A percentile compares a stretch with the other conserved stretches of the same genome.
Conservation (phyloP, 92 coral and sea anemone genomes). For the Desmophyllum pertusum region DNA sequence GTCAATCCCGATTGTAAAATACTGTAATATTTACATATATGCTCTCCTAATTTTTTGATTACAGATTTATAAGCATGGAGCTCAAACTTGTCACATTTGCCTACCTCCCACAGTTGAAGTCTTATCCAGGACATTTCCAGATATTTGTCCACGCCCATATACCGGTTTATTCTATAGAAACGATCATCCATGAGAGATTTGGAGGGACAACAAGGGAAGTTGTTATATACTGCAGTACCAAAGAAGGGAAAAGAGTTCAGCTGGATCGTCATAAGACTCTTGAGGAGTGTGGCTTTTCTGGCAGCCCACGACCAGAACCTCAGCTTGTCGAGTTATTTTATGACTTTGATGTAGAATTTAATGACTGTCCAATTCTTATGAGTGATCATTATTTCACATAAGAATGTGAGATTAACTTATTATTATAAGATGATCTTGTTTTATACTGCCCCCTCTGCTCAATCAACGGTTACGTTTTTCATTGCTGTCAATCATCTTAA, state of each 20-base stretch:
- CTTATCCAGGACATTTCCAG: slow-evolving; percentile 94
- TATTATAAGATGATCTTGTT: not conserved
- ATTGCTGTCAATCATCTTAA: no score
- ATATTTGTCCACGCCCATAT: slow-evolving; percentile 88
- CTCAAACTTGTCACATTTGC: slow-evolving; percentile 89
- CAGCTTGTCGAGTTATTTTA: slow-evolving; percentile 87
- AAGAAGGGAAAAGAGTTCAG: slow-evolving; percentile 72
- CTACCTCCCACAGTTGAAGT: slow-evolving; percentile 85
- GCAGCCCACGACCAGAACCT: slow-evolving; percentile 92
- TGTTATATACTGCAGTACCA: slow-evolving; percentile 75
- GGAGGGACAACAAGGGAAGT: slow-evolving; percentile 88
- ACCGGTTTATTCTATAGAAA: slow-evolving; percentile 74
- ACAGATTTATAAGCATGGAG: slow-evolving; percentile 88
- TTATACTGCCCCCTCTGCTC: no score
- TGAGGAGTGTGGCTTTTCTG: slow-evolving; percentile 85
- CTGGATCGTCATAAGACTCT: slow-evolving; percentile 83
- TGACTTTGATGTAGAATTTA: slow-evolving; percentile 91
- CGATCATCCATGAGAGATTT: slow-evolving; percentile 75
- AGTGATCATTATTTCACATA: slow-evolving; percentile 90
- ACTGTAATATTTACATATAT: no score
- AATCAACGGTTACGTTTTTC: no score
- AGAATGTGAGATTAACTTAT: not conserved
- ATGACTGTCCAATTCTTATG: slow-evolving; percentile 95
- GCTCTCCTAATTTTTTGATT: not conserved
- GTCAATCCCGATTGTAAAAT: no score